Conservation (phyloP, 2,797 vertebrate species). For the Sebastiscus albofasciatus region DNA sequence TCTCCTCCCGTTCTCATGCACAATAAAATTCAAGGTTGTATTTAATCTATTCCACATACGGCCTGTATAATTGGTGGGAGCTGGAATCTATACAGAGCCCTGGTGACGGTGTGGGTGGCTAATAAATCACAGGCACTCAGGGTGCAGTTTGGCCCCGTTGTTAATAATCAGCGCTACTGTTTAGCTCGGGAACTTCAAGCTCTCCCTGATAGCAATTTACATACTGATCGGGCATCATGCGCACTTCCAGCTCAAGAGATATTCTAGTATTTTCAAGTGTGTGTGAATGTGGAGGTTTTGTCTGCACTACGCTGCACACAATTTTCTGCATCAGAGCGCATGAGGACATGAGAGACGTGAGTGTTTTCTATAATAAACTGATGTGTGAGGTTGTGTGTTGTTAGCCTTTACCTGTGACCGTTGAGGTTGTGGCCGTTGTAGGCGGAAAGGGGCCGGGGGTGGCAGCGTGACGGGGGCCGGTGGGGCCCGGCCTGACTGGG, state of each 20-base stretch:
- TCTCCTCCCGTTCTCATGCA: conserved; percentile 3
- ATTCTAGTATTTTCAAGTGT: conserved; percentile 51
- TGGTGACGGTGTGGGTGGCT: conserved; percentile 56
- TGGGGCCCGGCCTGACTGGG: conserved; percentile 86
- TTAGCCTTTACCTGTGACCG: conserved; percentile 89
- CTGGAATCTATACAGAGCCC: conserved; percentile 21
- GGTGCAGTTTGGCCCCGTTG: conserved; percentile 32
- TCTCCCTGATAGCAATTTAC: conserved; percentile 50
- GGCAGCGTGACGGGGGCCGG: conserved; percentile 86
- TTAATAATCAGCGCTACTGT: conserved; percentile 56
- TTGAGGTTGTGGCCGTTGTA: conserved; percentile 93
- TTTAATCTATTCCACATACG: not conserved
- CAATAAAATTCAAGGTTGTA: conserved; percentile 9
- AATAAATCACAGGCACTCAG: conserved; percentile 60
- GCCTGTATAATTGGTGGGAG: not conserved
- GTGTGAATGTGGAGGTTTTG: conserved; percentile 22
- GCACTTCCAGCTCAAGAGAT: conserved; percentile 49
- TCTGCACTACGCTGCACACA: not conserved
- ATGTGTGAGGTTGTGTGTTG: not conserved
- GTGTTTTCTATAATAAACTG: not conserved
- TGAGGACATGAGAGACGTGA: conserved; percentile 4
- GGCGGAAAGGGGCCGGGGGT: conserved; percentile 86
- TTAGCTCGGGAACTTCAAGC: conserved; percentile 46
- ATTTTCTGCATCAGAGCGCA: conserved; percentile 6
- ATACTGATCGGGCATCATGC: conserved; percentile 47